These are phyloP conservation scores for Lethenteron camtschaticum DNA, from an alignment of 2,113 vertebrate species.

Conservation along the genomic window DNA sequence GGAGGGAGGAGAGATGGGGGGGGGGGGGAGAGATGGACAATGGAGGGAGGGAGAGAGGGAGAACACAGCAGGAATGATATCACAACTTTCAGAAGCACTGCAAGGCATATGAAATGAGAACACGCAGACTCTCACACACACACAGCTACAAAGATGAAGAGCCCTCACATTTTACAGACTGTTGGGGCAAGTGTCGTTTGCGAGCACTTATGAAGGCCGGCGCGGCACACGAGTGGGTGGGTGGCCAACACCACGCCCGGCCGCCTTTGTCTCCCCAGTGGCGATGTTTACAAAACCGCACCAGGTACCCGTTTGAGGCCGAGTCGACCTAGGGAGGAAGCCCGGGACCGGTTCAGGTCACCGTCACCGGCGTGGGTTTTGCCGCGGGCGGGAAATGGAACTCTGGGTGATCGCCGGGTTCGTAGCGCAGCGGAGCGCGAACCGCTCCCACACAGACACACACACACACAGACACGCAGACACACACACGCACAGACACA, in stretches of 20 bases:
- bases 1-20: not conserved
- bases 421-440: too few relatives aligned
- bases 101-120: not conserved
- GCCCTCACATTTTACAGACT: not conserved
- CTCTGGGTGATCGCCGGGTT: too few relatives aligned
- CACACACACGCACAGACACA: too few relatives aligned
- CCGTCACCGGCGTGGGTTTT: too few relatives aligned
- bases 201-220: not conserved
- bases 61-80: not conserved
- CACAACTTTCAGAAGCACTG: not conserved
- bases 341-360: too few relatives aligned
- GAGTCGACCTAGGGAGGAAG: too few relatives aligned
- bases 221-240: not conserved
- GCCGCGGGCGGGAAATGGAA: too few relatives aligned
- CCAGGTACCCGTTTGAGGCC: too few relatives aligned
- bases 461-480: too few relatives aligned
- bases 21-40: not conserved
- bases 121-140: not conserved
- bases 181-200: not conserved
- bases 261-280: too few relatives aligned
- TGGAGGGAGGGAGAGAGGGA: not conserved
- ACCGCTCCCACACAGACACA: too few relatives aligned
- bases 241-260: not conserved
- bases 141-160: not conserved
- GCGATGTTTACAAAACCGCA: too few relatives aligned